Base-by-base conservation (phyloP, 1,140 invertebrate genomes). In the Drosophila pruinosa region DNA sequence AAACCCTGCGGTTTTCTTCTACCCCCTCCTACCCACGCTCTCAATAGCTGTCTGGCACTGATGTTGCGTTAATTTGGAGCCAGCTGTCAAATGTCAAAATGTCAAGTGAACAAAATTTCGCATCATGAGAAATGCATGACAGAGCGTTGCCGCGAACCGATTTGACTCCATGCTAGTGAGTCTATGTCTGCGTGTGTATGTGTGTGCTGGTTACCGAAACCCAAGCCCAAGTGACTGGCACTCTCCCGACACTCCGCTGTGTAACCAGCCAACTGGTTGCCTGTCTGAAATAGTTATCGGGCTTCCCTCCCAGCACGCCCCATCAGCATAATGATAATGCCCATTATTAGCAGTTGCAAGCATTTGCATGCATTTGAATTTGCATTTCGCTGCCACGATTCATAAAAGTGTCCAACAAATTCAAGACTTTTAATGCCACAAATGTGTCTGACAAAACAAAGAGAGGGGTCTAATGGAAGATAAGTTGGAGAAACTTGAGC, bases 11-110 rank as follows among this genome's bases (percentile, higher is more conserved):
- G 24, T 19, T 15, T 22, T 38, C 2, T 17, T 5, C 3, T 39
- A 3, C 8, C 15, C 34, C 10, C 17, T 12, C 38, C 26, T 38
- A 41, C 17, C 31, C 36, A 38, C n/a, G 1, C n/a, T 12, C 6
- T 17, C 3, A 4, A 1, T 6, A 7, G 5, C 14, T 22, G 34
- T 2, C n/a, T 19, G 36, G 1, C 34, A 10, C 34, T 67, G 53
- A 34, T 59, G 70, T 54, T 63, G 81, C 73, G 81, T 85, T 85
- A 85, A 85, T 85, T 85, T 85, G 75, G 72, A 80, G 76, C 77
- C 69, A 80, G 77, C 81, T 85, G 77, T 68, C 81, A 85, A 85
- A 85, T 85, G 81, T 85, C 81, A 85, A 86, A 86, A 85, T 85
- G 81, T 86, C 81, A 86, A 85, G 76, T 77, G 81, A 77, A 74